Evolutionary conservation across 1,140 invertebrate genomes (phyloP).

Genomic region (Argopecten irradians): DNA sequence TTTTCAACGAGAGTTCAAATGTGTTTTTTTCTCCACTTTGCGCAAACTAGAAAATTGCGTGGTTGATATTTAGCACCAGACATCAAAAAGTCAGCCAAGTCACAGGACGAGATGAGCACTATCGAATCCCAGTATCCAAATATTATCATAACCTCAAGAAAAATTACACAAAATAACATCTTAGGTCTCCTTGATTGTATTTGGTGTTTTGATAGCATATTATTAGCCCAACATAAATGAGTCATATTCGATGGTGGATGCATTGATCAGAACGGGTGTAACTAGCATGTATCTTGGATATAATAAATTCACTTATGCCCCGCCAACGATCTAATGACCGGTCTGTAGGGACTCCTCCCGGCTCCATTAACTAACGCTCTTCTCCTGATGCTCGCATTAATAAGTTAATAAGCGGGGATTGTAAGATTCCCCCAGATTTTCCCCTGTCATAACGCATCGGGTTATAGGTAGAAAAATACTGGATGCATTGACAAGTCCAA

Average conservation of each 20-base stretch:
- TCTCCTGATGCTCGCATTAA: conserved; percentile 37
- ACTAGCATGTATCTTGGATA: conserved; percentile 21
- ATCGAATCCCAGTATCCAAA: not conserved
- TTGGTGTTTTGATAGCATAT: conserved; percentile 22
- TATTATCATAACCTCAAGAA: conserved; percentile 22
- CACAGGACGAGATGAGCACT: not conserved
- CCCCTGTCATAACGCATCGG: conserved; percentile 35
- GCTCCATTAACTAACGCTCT: conserved; percentile 43
- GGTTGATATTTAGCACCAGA: conserved; percentile 16
- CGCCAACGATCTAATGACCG: conserved; percentile 34
- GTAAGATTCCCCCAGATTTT: conserved; percentile 42
- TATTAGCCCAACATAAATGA: conserved; percentile 29
- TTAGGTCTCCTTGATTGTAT: not conserved
- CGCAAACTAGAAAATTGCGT: conserved; percentile 10
- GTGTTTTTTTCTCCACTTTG: not conserved
- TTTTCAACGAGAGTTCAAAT: not conserved
- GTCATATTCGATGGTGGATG: conserved; percentile 45
- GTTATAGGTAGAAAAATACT: conserved; percentile 41
- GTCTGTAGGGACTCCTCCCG: conserved; percentile 17
- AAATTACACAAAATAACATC: conserved; percentile 11
- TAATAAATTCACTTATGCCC: conserved; percentile 36
- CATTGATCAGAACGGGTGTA: conserved; percentile 40
- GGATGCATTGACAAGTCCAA: conserved; percentile 32
- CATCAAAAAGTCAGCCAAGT: not conserved
- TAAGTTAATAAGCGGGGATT: conserved; percentile 44